Evolutionary conservation across 1,140 invertebrate species (phyloP), one percentile per base, ranked within the genome.

Genomic region (Saccostrea echinata): DNA sequence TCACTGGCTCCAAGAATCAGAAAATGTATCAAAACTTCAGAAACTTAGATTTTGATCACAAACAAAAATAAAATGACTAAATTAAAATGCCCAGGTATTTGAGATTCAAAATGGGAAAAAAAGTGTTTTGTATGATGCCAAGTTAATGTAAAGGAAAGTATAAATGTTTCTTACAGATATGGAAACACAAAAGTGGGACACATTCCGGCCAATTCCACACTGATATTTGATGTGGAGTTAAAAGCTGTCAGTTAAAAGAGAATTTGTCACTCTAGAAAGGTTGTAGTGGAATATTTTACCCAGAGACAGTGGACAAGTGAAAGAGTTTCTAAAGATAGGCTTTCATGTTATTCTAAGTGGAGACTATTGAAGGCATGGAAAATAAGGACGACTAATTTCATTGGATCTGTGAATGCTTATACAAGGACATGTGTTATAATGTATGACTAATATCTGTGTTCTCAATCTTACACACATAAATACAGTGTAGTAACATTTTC

Each of bases 221-320:
- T 94, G 6, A 61, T 92, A 21, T 94, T 94, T 92, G 94, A 94
- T 83, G 91, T 94, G 12, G 94, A 94, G 89, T 86, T 94, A 53
- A 98, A 97, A 93, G 96, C 96, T 94, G 96, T 98, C 82, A 96
- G 88, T 89, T 94, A 89, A 91, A 86, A 18, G 4, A 16, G 9
- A 27, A 64, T 21, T 18, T 64, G 24, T 24, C 21, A 64, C 18
- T 1, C 57, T 30, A 30, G 16, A 4, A 27, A 33, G 68, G 68
- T 33, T 76, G 68, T 76, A 76, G 27, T n/a, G 30, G 33, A 76
- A 76, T 27, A 30, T 76, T 3, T 76, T 24, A 76, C 30, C 18
- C 27, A 33, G 24, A 61, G n/a, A 61, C 55, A 4, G 55, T 61
- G n/a, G 55, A n/a, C 55, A 61, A 57, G 9, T 43, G 55, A n/a